Base-by-base conservation (phyloP, 2,888 invertebrate genomes). In the Drosophila pseudotalamancana region DNA sequence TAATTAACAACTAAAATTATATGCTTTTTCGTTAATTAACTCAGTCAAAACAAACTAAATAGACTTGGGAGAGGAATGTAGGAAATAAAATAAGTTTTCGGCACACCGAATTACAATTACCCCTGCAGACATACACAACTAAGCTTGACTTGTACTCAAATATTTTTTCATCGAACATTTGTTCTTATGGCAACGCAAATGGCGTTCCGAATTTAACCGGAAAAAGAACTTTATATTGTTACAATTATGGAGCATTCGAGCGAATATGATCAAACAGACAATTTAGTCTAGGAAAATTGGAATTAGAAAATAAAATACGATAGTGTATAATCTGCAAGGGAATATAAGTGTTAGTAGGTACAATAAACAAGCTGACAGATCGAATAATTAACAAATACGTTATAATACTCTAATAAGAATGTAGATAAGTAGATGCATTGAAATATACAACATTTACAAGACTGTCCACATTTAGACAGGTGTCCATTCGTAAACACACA, bases 391-490 rank as follows among this genome's bases (percentile, higher is more conserved):
- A 72, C 50, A 73, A n/a, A 32, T n/a, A 29, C 9, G 35, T 34
- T 57, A 65, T 32, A 76, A 32, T n/a, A 46, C 32, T 29, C 29
- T 29, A 18, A 19, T 31, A 46, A n/a, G 45, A 59, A 59, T 59
- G 51, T 29, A 18, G 34, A 55, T 34, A 19, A 72, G 27, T 49
- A 25, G 53, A 40, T 59, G 61, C 49, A 19, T 64, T 34, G 40
- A 43, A 81, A 81, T 87, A 53, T 81, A 81, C 87, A 81, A 81
- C 81, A 81, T 81, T 87, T 81, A 81, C 81, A 81, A 64, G 67
- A 54, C 37, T 39, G 42, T 51, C 54, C 21, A 37, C 16, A 31
- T 11, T 34, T 45, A 16, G 25, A 65, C 35, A 45, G 48, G 37
- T 43, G 48, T 34, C 32, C 57, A 48, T 32, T 32, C 40, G 42